Percentiles rank a stretch among this genome's conserved stretches.
Evolutionary conservation across 92 coral and sea anemone genomes (phyloP).

Genomic region (Virgularia gustaviana): DNA sequence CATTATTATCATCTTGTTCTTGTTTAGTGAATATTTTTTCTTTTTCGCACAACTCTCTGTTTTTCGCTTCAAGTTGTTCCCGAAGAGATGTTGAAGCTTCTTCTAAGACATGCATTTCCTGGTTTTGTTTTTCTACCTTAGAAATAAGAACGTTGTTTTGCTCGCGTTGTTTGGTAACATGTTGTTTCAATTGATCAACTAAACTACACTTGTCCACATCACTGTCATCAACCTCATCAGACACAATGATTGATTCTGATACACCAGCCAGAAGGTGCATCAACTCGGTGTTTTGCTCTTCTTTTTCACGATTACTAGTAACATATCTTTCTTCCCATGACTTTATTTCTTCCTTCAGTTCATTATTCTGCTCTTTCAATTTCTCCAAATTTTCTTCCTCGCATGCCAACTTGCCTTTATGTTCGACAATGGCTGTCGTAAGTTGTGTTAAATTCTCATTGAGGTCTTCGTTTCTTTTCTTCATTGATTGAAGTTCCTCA

Average conservation of each 20-base stretch:
- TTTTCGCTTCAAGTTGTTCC: conserved; percentile 60
- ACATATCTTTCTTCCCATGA: conserved; percentile 32
- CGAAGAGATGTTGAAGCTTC: conserved; percentile 58
- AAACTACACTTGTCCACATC: background rate
- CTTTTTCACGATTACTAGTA: conserved; percentile 44
- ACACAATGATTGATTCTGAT: background rate
- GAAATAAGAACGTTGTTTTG: conserved; percentile 50
- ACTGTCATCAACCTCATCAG: background rate
- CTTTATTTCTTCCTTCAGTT: conserved; percentile 27
- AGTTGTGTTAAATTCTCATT: background rate
- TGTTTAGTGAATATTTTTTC: conserved; percentile 50
- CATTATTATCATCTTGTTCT: conserved; percentile 47
- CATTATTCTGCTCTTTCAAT: conserved; percentile 41
- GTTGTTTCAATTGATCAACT: conserved; percentile 43
- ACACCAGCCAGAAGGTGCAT: background rate
- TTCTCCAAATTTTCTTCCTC: conserved; percentile 14
- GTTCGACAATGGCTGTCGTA: conserved; percentile 11
- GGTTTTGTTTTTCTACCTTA: conserved; percentile 50
- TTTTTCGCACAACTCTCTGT: conserved; percentile 62
- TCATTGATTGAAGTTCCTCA: conserved; percentile 12
- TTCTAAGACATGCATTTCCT: conserved; percentile 42
- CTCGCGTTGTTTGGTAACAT: conserved; percentile 37
- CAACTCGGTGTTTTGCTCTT: conserved; percentile 11
- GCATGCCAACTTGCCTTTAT: conserved; percentile 1
- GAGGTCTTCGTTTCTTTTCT: conserved; percentile 6